Conservation (phyloP, 2,888 invertebrate species). For the Busseola fusca region DNA sequence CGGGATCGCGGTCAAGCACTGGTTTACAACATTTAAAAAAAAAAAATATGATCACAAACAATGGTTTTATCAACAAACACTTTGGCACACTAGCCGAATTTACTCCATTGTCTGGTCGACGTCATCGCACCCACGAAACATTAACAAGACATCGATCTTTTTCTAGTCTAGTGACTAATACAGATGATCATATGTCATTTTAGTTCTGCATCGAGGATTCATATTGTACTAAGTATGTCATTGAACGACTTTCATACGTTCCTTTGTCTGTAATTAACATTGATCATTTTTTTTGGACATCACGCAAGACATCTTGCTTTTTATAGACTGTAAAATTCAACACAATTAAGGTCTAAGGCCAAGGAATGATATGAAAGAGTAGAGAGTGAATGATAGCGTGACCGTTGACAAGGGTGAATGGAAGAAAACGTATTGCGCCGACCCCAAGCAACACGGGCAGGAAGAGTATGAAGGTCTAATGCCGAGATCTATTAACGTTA, state of each 20-base stretch:
- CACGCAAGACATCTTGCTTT: neutral
- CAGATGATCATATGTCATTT: conserved; percentile 29
- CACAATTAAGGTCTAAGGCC: neutral
- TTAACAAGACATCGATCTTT: conserved; percentile 23
- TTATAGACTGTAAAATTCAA: neutral
- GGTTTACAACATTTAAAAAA: too few species aligned
- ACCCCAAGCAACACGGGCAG: neutral
- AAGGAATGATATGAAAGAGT: neutral
- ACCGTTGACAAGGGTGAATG: neutral
- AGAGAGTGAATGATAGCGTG: neutral
- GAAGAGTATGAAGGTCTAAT: neutral
- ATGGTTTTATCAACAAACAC: conserved; percentile 1
- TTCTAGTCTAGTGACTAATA: conserved; percentile 46
- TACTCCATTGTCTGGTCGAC: neutral
- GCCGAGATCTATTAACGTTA: neutral
- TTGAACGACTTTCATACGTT: conserved; percentile 50
- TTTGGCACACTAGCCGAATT: conserved; percentile 14
- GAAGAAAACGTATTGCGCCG: neutral
- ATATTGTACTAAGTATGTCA: conserved; percentile 34
- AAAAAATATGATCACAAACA: neutral
- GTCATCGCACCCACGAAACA: conserved; percentile 12
- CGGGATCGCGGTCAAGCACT: too few species aligned
- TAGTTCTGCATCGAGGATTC: conserved; percentile 20
- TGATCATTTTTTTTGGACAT: conserved; percentile 7
- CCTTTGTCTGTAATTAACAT: neutral